These are phyloP conservation scores for Helarctos malayanus DNA, from an alignment of 2,797 vertebrate genomes.

Conservation along the genomic window DNA sequence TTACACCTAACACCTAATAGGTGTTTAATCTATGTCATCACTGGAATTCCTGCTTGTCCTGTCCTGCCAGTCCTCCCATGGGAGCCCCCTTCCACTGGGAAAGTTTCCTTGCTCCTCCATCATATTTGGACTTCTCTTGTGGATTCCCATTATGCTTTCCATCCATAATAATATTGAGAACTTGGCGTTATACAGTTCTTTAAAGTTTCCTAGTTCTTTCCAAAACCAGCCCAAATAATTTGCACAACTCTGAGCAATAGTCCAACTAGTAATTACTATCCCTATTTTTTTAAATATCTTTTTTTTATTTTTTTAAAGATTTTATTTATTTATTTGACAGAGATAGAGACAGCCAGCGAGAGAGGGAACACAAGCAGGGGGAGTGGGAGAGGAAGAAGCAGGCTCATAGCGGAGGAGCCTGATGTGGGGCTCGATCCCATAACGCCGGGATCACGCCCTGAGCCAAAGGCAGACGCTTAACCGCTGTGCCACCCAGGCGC, in stretches of 20 bases:
- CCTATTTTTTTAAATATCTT: not conserved
- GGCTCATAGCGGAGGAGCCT: no score
- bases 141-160: not conserved
- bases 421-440: no score
- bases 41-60: not conserved
- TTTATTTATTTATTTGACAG: no score
- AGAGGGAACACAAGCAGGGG: no score
- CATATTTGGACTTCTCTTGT: not conserved
- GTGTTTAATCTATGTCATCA: not conserved
- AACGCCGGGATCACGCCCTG: no score
- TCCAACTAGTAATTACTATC: not conserved
- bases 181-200: slow-evolving; percentile 13
- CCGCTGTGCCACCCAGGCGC: no score
- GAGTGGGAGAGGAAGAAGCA: no score
- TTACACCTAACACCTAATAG: not conserved
- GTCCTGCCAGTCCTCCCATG: not conserved
- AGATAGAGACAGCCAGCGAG: no score
- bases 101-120: not conserved
- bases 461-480: no score
- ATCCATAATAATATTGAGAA: not conserved
- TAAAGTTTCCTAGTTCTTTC: slow-evolving; percentile 38
- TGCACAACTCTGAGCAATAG: not conserved
- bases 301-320: no score
- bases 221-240: slow-evolving; percentile 50
- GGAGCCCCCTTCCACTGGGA: not conserved